Conservation (phyloP, 2,888 invertebrate genomes). For the Caprella mutica region DNA sequence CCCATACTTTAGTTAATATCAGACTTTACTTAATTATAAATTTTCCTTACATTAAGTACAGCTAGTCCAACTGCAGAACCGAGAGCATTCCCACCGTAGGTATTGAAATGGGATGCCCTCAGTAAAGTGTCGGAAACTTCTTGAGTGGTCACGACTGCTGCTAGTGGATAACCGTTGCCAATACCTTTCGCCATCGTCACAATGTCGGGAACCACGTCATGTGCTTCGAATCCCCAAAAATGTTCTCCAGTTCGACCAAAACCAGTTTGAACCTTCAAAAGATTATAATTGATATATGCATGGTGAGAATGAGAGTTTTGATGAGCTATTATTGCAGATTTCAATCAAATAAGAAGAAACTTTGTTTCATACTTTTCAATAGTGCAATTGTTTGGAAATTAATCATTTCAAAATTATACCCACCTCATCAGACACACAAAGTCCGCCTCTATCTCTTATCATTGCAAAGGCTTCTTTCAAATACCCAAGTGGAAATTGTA, state of each 20-base stretch:
- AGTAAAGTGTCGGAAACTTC: constrained; percentile 69
- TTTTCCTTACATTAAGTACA: constrained; percentile 84
- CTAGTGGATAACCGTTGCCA: constrained; percentile 90
- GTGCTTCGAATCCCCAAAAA: constrained; percentile 92
- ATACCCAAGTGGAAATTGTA: constrained; percentile 83
- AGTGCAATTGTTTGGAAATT: too few species aligned
- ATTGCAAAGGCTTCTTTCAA: constrained; percentile 65
- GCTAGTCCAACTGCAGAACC: constrained; percentile 75
- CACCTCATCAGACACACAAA: constrained; percentile 89
- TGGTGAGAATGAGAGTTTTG: too few species aligned
- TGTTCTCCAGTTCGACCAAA: constrained; percentile 88
- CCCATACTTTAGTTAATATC: too few species aligned
- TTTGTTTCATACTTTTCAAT: too few species aligned
- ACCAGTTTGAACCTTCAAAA: constrained; percentile 86
- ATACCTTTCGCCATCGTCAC: constrained; percentile 88
- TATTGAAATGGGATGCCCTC: constrained; percentile 77
- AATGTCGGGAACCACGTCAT: constrained; percentile 78
- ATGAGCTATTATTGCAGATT: too few species aligned
- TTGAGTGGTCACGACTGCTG: constrained; percentile 83
- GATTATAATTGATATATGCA: too few species aligned
- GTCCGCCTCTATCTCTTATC: constrained; percentile 67
- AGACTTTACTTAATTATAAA: too few species aligned
- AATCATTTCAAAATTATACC: too few species aligned
- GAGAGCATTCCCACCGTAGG: constrained; percentile 89
- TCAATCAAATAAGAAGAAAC: too few species aligned